Conservation (phyloP, 2,888 invertebrate species). For the Morpho helenor region DNA sequence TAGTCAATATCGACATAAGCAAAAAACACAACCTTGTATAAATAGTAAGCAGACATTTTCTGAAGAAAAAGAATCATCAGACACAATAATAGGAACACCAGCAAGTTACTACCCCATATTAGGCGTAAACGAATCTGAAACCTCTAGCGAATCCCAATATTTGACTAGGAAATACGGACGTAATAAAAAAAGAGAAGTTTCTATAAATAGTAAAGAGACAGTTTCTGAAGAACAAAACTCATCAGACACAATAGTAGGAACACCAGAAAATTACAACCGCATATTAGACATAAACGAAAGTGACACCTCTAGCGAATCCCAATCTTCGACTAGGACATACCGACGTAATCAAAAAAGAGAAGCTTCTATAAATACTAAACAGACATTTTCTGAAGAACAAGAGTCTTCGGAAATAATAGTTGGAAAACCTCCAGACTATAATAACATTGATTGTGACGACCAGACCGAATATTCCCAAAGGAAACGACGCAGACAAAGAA, state of each 20-base stretch:
- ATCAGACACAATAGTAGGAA: constrained; percentile 30
- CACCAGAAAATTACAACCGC: constrained; percentile 10
- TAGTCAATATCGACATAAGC: too few species aligned
- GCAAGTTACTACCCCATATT: too few species aligned
- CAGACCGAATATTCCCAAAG: constrained; percentile 9
- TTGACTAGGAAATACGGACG: too few species aligned
- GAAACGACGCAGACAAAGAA: constrained; percentile 14
- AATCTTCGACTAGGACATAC: constrained; percentile 10
- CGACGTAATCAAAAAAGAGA: constrained; percentile 10
- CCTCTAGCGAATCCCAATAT: too few species aligned
- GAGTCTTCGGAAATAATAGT: constrained; percentile 28
- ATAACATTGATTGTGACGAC: constrained; percentile 8
- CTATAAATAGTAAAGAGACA: too few species aligned
- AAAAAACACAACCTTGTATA: too few species aligned
- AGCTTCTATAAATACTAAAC: constrained; percentile 10
- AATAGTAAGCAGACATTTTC: too few species aligned
- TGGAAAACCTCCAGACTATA: constrained; percentile 15
- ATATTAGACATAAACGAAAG: constrained; percentile 6
- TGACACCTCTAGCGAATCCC: background rate
- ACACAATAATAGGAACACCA: too few species aligned
- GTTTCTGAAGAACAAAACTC: background rate
- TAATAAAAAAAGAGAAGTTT: too few species aligned
- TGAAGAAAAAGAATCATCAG: background rate
- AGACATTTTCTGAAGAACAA: background rate
- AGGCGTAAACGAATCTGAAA: background rate